Evolutionary conservation across 2,797 vertebrate species (phyloP).

Genomic region (Pteronotus mesoamericanus): DNA sequence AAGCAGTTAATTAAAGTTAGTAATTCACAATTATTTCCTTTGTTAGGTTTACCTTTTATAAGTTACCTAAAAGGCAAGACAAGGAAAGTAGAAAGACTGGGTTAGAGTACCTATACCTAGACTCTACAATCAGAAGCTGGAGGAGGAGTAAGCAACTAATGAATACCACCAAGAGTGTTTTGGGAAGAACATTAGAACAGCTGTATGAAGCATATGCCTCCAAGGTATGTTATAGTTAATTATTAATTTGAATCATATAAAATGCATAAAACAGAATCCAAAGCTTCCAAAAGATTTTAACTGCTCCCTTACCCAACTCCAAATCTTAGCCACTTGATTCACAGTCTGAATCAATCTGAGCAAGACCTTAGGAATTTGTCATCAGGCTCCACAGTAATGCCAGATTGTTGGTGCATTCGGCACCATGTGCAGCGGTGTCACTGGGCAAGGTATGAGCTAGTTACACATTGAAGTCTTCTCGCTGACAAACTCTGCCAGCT

Average conservation of each 20-base stretch:
- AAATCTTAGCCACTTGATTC: neutral
- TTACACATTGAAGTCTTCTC: neutral
- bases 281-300: conserved; percentile 10
- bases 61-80: conserved; percentile 86
- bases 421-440: neutral
- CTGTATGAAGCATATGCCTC: conserved; percentile 84
- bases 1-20: neutral
- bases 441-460: neutral
- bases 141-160: conserved; percentile 84
- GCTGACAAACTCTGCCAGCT: neutral
- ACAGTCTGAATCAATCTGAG: neutral
- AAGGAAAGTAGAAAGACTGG: conserved; percentile 81
- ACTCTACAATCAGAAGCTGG: conserved; percentile 85
- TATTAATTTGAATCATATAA: neutral
- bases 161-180: conserved; percentile 85
- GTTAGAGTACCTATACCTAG: conserved; percentile 92
- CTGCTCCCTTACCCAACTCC: neutral
- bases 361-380: neutral
- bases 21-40: conserved; percentile 24
- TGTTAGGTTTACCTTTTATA: conserved; percentile 92
- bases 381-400: neutral
- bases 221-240: conserved; percentile 80
- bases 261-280: neutral
- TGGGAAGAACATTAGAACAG: conserved; percentile 87
- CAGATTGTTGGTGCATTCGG: neutral